Evolutionary conservation across 2,797 vertebrate species (phyloP), one percentile per base, ranked within the genome.

Genomic region (Sebastes oblongus): DNA sequence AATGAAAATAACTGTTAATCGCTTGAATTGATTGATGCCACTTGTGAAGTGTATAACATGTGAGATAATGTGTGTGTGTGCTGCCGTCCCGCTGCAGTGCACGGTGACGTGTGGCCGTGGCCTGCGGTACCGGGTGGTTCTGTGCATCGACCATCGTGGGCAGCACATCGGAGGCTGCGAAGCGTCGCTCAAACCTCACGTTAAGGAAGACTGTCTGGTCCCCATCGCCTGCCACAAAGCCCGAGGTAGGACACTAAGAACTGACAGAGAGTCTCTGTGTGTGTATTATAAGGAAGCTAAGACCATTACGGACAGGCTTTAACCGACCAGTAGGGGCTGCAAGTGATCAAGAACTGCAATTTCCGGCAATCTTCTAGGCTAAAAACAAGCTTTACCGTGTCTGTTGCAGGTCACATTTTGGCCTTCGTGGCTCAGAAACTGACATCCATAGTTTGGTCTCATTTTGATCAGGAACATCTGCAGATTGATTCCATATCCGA

Each of bases 71-170:
- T 52, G 46, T 77, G 58, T 52, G 58, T 77, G 61, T 74, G 81
- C 70, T 88, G n/a, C 58, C 78, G 8, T 68, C 27, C 2, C 6
- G 1, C 55, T 73, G 0, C 87, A 99, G 98, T 99, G 98, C 93
- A 99, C 98, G 0, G 98, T 98, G 91, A 98, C 97, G 4, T 98
- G 98, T 39, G 98, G 98, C 14, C 95, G 93, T 2, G 98, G 98
- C 1, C 81, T 99, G 81, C 96, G 97, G 1, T 99, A 98, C 89
- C 94, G 98, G 5, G 98, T 98, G 1, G 97, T 99, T 77, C 92
- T 99, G 58, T 99, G 98, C 25, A 96, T 98, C 20, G 96, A 97
- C 90, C 97, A 98, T 82, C 95, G 80, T 0, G 98, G 97, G 24
- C 96, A 98, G 89, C 97, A 99, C 3, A 96, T 97, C 0, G 98